Percentiles rank a stretch among this genome's conserved stretches.
Conservation (phyloP, 2,113 vertebrate genomes). For the Paralichthys olivaceus region DNA sequence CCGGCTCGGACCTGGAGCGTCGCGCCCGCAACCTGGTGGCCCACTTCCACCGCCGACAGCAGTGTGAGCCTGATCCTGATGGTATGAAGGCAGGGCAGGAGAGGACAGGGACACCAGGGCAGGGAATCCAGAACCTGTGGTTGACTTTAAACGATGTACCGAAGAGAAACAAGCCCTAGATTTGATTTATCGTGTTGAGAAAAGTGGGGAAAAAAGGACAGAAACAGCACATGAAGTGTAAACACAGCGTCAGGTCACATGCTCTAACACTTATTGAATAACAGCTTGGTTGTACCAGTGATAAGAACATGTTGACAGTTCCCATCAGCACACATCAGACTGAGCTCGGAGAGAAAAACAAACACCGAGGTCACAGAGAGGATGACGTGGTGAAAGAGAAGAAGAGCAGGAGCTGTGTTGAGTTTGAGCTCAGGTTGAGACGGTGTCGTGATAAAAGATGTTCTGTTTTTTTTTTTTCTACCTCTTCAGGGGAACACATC, state of each 20-base stretch:
- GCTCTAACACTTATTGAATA: neutral
- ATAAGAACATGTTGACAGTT: neutral
- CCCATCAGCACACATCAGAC: neutral
- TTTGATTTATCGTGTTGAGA: too few relatives aligned
- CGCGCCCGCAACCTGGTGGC: slow-evolving; percentile 91
- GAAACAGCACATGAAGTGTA: too few relatives aligned
- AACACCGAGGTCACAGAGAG: neutral
- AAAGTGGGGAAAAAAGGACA: too few relatives aligned
- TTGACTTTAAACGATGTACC: neutral
- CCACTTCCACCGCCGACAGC: slow-evolving; percentile 91
- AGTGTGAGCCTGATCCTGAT: slow-evolving; percentile 84
- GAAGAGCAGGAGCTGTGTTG: slow-evolving; percentile 8
- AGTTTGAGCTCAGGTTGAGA: neutral
- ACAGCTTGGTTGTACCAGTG: neutral
- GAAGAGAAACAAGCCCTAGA: too few relatives aligned
- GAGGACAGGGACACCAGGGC: slow-evolving; percentile 33
- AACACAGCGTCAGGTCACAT: neutral
- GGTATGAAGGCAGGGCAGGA: slow-evolving; percentile 77
- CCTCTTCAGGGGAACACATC: slow-evolving; percentile 79
- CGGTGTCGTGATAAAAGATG: neutral
- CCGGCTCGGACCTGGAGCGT: slow-evolving; percentile 93
- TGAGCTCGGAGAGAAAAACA: neutral
- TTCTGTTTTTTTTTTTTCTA: fast-evolving
- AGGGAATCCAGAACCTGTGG: neutral
- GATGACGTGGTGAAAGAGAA: neutral